Percentiles rank a stretch among this genome's conserved stretches.
These are phyloP conservation scores for Synodontis membranacea DNA, from an alignment of 2,113 vertebrate species.

Conservation along the genomic window DNA sequence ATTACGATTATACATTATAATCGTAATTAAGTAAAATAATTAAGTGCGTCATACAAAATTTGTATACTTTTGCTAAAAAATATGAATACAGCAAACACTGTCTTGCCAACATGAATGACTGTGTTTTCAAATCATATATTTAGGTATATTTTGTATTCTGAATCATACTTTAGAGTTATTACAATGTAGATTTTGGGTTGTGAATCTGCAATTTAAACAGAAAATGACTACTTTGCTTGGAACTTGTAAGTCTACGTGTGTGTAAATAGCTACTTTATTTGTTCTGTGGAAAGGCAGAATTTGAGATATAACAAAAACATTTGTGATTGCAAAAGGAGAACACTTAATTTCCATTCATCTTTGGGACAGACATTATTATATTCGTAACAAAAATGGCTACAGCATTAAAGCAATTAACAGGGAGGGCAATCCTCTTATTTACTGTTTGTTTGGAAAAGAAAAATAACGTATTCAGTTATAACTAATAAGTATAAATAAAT, in stretches of 20 bases:
- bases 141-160: background rate
- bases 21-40: background rate
- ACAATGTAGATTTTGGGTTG: background rate
- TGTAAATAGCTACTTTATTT: constrained; percentile 1
- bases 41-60: background rate
- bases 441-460: background rate
- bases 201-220: background rate
- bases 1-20: no score
- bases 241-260: background rate
- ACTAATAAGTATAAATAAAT: no score
- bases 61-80: background rate
- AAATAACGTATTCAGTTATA: background rate
- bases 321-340: background rate
- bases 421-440: background rate
- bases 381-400: background rate
- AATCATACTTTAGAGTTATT: background rate
- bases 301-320: background rate
- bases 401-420: background rate
- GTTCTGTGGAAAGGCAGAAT: background rate
- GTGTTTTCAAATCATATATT: background rate
- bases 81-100: background rate
- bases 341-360: background rate
- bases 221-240: background rate
- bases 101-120: background rate
- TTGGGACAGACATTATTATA: background rate